Evolutionary conservation across 53 echinoderm and acorn worm species (phyloP).

Genomic region (Glandiceps talaboti): DNA sequence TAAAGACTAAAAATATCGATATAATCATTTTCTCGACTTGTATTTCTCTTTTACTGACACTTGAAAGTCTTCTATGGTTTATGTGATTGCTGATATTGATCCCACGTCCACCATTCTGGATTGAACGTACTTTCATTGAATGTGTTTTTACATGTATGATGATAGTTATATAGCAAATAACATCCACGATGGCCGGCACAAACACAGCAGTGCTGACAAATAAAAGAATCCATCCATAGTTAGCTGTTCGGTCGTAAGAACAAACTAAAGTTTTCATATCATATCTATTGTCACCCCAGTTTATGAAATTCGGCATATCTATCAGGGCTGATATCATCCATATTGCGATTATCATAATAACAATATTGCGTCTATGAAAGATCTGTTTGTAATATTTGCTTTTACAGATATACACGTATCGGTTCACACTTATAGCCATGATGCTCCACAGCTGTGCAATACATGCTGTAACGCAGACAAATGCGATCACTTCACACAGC

Average conservation of each 20-base stretch:
- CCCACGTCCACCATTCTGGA: background rate
- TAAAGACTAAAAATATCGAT: constrained; percentile 31
- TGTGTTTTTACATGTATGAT: constrained; percentile 15
- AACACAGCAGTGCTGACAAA: constrained; percentile 19
- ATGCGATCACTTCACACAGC: constrained; percentile 22
- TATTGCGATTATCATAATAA: constrained; percentile 14
- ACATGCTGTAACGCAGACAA: constrained; percentile 25
- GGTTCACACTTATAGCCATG: constrained; percentile 29
- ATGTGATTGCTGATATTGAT: background rate
- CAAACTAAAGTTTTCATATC: constrained; percentile 30
- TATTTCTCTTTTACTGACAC: constrained; percentile 7
- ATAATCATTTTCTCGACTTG: constrained; percentile 20
- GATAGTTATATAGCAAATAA: constrained; percentile 18
- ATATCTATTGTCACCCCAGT: constrained; percentile 20
- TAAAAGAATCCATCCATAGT: constrained; percentile 22
- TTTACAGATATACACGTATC: constrained; percentile 40
- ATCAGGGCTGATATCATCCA: constrained; percentile 17
- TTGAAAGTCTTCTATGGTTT: background rate
- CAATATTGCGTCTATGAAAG: constrained; percentile 12
- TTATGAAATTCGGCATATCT: constrained; percentile 1
- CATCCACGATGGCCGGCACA: constrained; percentile 9
- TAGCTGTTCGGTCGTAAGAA: constrained; percentile 19
- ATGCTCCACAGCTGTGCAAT: constrained; percentile 31
- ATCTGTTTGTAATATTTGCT: constrained; percentile 19
- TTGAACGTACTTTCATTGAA: constrained; percentile 15